Evolutionary conservation across 2,113 vertebrate species (phyloP).

Genomic region (Polypterus bichir): DNA sequence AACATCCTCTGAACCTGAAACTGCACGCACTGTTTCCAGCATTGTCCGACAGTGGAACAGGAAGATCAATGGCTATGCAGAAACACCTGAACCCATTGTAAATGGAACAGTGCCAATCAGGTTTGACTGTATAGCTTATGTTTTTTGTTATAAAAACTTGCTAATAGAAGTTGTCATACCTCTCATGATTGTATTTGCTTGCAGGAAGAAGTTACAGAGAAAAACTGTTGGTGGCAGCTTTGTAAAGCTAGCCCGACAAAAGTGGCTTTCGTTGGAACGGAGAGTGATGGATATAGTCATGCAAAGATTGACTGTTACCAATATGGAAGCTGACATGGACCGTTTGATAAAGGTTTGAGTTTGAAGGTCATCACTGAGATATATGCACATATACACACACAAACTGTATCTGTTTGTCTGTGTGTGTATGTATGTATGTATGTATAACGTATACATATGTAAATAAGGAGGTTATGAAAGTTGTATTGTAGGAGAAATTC

Average conservation of each 20-base stretch:
- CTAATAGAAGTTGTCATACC: not conserved
- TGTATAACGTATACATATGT: too few relatives aligned
- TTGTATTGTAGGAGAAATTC: too few relatives aligned
- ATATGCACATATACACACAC: too few relatives aligned
- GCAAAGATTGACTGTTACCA: slow-evolving; percentile 89
- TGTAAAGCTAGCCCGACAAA: slow-evolving; percentile 77
- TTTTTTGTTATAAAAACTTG: not conserved
- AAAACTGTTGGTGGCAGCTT: slow-evolving; percentile 61
- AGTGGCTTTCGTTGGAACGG: slow-evolving; percentile 84
- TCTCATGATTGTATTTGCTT: slow-evolving; percentile 1
- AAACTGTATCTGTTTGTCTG: too few relatives aligned
- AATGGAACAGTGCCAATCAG: slow-evolving; percentile 46
- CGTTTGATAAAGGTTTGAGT: slow-evolving; percentile 73
- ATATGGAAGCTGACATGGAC: slow-evolving; percentile 92
- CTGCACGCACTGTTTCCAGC: slow-evolving; percentile 68
- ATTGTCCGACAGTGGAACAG: slow-evolving; percentile 92
- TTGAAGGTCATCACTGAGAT: too few relatives aligned
- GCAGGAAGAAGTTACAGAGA: slow-evolving; percentile 76
- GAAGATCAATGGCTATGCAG: slow-evolving; percentile 72
- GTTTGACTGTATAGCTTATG: slow-evolving; percentile 21
- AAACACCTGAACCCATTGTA: slow-evolving; percentile 42
- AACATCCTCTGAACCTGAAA: slow-evolving; percentile 73
- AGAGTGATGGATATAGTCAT: slow-evolving; percentile 84
- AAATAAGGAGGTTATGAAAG: too few relatives aligned
- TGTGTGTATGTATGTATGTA: too few relatives aligned